These are phyloP conservation scores for Nomada flava DNA, from an alignment of 2,888 invertebrate species.

Conservation along the genomic window DNA sequence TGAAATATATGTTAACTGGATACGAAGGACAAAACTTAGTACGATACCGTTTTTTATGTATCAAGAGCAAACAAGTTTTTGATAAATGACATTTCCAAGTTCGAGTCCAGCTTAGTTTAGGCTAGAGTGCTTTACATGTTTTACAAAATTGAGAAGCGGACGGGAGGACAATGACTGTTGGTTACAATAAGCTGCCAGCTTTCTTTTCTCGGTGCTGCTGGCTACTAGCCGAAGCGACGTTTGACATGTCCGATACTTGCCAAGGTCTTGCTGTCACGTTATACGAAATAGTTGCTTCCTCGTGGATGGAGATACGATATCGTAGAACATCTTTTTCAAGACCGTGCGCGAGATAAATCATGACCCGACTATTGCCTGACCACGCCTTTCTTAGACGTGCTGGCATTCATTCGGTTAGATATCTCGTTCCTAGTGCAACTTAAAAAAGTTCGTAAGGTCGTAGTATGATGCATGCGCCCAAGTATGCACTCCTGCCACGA, in stretches of 20 bases:
- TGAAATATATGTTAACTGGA: too few species aligned
- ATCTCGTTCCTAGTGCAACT: slow-evolving; percentile 58
- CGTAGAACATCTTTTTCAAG: slow-evolving; percentile 71
- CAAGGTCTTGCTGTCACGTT: slow-evolving; percentile 35
- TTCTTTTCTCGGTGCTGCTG: too few species aligned
- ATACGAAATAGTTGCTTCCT: slow-evolving; percentile 40
- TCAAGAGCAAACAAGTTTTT: too few species aligned
- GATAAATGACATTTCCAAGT: too few species aligned
- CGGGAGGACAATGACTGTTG: too few species aligned
- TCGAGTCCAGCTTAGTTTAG: too few species aligned
- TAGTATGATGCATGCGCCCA: slow-evolving; percentile 51
- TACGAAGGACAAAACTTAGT: too few species aligned
- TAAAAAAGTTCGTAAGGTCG: slow-evolving; percentile 61
- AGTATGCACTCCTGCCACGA: slow-evolving; percentile 17
- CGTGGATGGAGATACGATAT: slow-evolving; percentile 58
- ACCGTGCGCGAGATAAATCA: slow-evolving; percentile 66
- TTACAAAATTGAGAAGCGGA: too few species aligned
- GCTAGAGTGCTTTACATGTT: too few species aligned
- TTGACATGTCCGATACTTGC: slow-evolving; percentile 14
- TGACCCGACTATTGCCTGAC: slow-evolving; percentile 56
- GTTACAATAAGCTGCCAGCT: too few species aligned
- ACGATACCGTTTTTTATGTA: too few species aligned
- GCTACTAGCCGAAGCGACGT: not conserved
- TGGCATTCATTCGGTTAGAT: slow-evolving; percentile 62
- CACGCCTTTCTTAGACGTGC: slow-evolving; percentile 69